Evolutionary conservation across 2,888 invertebrate genomes (phyloP).

Genomic region (Agrotis clavis): DNA sequence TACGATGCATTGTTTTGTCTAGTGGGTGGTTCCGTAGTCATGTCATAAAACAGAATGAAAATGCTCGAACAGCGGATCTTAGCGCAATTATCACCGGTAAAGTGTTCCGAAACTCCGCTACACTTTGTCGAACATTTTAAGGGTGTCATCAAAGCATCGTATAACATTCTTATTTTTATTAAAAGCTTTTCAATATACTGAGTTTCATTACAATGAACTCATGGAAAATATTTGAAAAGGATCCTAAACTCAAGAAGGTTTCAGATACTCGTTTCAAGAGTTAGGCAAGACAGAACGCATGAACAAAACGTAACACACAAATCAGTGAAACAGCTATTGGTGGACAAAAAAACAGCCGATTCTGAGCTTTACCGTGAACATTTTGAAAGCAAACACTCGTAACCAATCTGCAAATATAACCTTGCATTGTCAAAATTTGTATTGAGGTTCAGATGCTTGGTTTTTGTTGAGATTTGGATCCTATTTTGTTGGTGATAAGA

Average conservation of each 20-base stretch:
- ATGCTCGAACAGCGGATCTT: conserved; percentile 30
- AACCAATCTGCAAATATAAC: conserved; percentile 72
- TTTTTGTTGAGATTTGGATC: conserved; percentile 69
- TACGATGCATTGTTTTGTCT: conserved; percentile 50
- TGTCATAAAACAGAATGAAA: conserved; percentile 40
- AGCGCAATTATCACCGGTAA: conserved; percentile 34
- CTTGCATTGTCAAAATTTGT: conserved; percentile 71
- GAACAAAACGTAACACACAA: conserved; percentile 74
- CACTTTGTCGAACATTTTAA: conserved; percentile 29
- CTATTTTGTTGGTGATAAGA: conserved; percentile 70
- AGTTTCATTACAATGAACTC: conserved; percentile 63
- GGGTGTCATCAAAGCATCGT: conserved; percentile 32
- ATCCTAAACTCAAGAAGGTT: conserved; percentile 75
- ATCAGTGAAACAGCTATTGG: conserved; percentile 64
- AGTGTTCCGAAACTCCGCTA: conserved; percentile 17
- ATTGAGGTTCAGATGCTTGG: conserved; percentile 54
- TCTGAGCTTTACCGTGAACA: conserved; percentile 71
- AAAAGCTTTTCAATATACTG: conserved; percentile 58
- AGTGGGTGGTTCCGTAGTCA: conserved; percentile 48
- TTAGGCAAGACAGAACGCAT: conserved; percentile 78
- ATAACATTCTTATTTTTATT: conserved; percentile 39
- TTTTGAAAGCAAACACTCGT: conserved; percentile 69
- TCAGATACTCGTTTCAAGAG: conserved; percentile 83
- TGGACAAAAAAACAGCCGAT: conserved; percentile 61
- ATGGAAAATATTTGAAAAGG: conserved; percentile 63